Percentiles rank a stretch among this genome's conserved stretches.
Evolutionary conservation across 1,140 invertebrate genomes (phyloP).

Genomic region (Aphis gossypii): DNA sequence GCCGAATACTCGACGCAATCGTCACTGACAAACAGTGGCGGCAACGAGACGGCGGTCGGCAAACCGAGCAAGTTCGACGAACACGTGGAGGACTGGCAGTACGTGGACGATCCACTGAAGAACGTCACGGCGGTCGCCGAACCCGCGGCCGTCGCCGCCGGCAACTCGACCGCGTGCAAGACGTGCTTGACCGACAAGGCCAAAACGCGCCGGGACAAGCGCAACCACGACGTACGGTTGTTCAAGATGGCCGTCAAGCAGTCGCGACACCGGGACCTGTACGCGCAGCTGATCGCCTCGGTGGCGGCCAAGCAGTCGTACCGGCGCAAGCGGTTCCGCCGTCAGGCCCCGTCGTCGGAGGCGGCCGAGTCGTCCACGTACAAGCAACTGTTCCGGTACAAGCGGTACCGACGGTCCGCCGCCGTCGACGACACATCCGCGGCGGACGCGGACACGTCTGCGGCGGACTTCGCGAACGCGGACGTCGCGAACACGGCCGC

Average conservation of each 20-base stretch:
- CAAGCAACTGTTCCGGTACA: conserved; percentile 52
- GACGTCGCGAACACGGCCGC: neutral
- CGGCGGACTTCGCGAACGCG: no score
- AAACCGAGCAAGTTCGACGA: conserved; percentile 62
- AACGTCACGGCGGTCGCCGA: neutral
- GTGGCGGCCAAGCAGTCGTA: conserved; percentile 33
- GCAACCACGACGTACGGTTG: conserved; percentile 31
- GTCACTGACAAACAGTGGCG: neutral
- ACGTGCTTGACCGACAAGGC: conserved; percentile 12
- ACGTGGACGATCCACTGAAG: conserved; percentile 59
- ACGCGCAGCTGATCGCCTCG: neutral
- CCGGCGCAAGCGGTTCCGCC: conserved; percentile 26
- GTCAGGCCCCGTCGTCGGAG: neutral
- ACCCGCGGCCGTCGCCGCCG: neutral
- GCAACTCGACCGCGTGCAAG: conserved; percentile 4
- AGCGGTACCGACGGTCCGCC: conserved; percentile 20
- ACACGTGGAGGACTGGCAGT: conserved; percentile 60
- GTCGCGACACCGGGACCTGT: conserved; percentile 5
- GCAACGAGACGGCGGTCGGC: neutral
- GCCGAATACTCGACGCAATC: neutral
- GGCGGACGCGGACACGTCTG: no score
- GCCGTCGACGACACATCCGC: neutral
- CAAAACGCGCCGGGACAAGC: conserved; percentile 39
- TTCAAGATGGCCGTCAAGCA: conserved; percentile 17
- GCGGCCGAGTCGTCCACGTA: neutral